These are phyloP conservation scores for Spheniscus humboldti DNA, from an alignment of 2,797 vertebrate species.

Conservation along the genomic window DNA sequence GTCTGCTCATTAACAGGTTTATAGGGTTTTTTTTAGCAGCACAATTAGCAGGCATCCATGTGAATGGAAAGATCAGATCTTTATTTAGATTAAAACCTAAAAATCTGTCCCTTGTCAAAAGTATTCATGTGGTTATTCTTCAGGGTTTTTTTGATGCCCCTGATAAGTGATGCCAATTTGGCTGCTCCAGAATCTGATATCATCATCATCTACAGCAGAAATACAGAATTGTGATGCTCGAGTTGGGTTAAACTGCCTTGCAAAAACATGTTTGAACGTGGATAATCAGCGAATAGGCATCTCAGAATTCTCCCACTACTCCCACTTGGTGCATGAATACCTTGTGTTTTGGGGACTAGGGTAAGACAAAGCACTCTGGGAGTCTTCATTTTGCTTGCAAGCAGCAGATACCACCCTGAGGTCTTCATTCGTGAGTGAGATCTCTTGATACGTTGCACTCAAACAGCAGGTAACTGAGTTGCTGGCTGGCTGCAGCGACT, in stretches of 20 bases:
- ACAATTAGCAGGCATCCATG: not conserved
- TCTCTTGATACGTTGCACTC: accelerated
- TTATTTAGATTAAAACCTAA: not conserved
- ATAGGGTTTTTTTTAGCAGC: not conserved
- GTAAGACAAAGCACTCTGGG: not conserved
- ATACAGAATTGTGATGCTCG: not conserved
- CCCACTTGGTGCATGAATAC: not conserved
- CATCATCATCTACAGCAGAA: not conserved
- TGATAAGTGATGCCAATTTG: not conserved
- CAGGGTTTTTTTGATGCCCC: not conserved
- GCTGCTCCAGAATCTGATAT: accelerated
- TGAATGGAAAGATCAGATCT: not conserved
- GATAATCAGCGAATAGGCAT: not conserved
- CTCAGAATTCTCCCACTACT: not conserved
- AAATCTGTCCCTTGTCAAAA: not conserved
- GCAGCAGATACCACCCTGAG: not conserved
- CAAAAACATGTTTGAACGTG: not conserved
- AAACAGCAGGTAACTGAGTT: not conserved
- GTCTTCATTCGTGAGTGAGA: not conserved
- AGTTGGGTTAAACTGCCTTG: not conserved
- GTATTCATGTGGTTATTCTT: not conserved
- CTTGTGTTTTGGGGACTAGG: not conserved
- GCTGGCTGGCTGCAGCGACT: not conserved
- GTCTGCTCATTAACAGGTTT: not conserved
- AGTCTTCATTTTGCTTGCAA: not conserved